Conservation (phyloP, 37 sponge, comb jelly and placozoan genomes). For the Mnemiopsis leidyi region DNA sequence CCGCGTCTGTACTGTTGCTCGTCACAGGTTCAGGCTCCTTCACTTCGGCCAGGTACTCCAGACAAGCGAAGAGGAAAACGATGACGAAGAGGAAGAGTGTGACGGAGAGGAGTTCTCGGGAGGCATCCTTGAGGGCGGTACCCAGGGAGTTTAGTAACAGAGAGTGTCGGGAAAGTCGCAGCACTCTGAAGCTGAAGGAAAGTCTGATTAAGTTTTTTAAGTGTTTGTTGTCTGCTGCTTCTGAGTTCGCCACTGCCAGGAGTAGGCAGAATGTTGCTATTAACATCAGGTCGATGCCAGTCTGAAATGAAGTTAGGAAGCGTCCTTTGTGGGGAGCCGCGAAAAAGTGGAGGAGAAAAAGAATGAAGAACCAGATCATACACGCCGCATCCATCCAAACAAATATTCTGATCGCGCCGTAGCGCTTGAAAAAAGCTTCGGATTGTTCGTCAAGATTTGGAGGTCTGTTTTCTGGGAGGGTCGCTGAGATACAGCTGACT, state of each 20-base stretch:
- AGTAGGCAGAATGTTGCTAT: neutral
- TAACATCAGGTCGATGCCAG: neutral
- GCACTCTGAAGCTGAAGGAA: slow-evolving; percentile 15
- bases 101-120: slow-evolving; percentile 30
- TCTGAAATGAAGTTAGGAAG: slow-evolving; percentile 43
- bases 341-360: slow-evolving; percentile 42
- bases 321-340: slow-evolving; percentile 2
- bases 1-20: neutral
- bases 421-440: neutral
- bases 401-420: slow-evolving; percentile 12
- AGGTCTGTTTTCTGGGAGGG: slow-evolving; percentile 22
- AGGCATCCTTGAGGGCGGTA: slow-evolving; percentile 42
- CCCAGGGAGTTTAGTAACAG: slow-evolving; percentile 53
- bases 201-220: slow-evolving; percentile 50
- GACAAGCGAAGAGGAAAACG: slow-evolving; percentile 23
- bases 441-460: neutral
- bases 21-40: neutral
- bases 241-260: slow-evolving; percentile 20
- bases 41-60: slow-evolving; percentile 34
- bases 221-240: neutral
- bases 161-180: slow-evolving; percentile 46
- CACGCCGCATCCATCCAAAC: slow-evolving; percentile 26
- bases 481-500: slow-evolving; percentile 29
- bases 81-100: slow-evolving; percentile 53
- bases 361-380: slow-evolving; percentile 46